Evolutionary conservation across 2,113 vertebrate species (phyloP), one percentile per base, ranked within the genome.

Genomic region (Alosa alosa): DNA sequence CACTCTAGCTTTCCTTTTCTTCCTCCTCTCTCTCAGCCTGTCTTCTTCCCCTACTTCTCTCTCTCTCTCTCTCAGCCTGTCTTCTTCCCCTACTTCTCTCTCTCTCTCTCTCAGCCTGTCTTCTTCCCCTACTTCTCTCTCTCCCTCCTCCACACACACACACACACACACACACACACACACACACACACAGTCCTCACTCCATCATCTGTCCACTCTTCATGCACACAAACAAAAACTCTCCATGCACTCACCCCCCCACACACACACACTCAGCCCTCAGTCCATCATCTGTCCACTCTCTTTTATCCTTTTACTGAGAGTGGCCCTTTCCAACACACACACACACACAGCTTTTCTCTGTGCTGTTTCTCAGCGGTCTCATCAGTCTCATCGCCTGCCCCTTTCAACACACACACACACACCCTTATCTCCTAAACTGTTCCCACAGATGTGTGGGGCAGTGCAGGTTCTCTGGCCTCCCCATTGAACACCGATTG

Each of bases 81-180:
- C 25, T 44, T 83, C 83, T 60, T 4, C 57, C 7, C 13, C 7
- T 10, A 1, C 13, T 1, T 60, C 60, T 25, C 60, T n/a, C 45
- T 31, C n/a, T 46, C 64, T 64, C 57, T n/a, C 57, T n/a, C 60
- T 68, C 60, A 10, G 8, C 3, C 82, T n/a, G 20, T 52, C 25
- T 44, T 83, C 83, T 60, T 4, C 57, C 7, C 13, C 7, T 10
- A 1, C 13, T 1, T 60, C 60, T 25, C 60, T 25, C 60, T 64
- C 60, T 31, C 31, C 31, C 31, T 31, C 31, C 31, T 64, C 22
- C 45, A 36, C 31, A 84, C 31, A 36, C 49, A 31, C 50, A 57
- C 60, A n/a, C n/a, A n/a, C n/a, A n/a, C n/a, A n/a, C n/a, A 84
- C 44, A 75, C 41, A 55, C n/a, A 83, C 49, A 39, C n/a, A 13